Evolutionary conservation across 53 echinoderm and acorn worm species (phyloP), one percentile per base, ranked within the genome.

Genomic region (Paelopatides confundens): DNA sequence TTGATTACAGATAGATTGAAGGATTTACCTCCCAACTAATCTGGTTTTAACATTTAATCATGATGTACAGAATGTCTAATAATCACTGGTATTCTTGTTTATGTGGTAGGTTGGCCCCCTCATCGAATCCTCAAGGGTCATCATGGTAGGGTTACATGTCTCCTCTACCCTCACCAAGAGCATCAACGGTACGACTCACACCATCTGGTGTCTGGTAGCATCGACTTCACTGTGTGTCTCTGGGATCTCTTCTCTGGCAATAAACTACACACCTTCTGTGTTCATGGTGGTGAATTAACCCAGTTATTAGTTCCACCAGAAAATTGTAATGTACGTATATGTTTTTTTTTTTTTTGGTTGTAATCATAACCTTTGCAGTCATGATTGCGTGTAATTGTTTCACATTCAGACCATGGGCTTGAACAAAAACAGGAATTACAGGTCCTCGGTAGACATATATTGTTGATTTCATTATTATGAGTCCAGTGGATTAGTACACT

Each of bases 131-230:
- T 99, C 2, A 90, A 95, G 40, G 99, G 92, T 86, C 99, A 99
- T 78, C 99, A 95, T 82, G 99, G 95, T 27, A 94, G 95, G 34
- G 93, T 99, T 54, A 99, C 95, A 34, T 96, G 99, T 77, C 92
- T 99, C 66, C 79, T 99, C 88, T 99, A 99, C 86, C 99, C 99
- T 29, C 91, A 99, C 66, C 99, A 99, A 83, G 95, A 95, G 76
- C 52, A 92, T 64, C 47, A 24, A 47, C 92, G 95, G 65, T 96
- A 94, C 24, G 93, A 96, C 69, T 64, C 96, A 37, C 70, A 88
- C 51, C 94, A 91, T 51, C 86, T 99, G 85, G 95, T 99, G 28
- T 99, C 99, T 0, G 99, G 99, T 21, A 95, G 99, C 15, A 93
- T 96, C 26, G 99, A 99, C 85, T 99, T 99, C 91, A 93, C 94